Percentiles rank a stretch among this genome's conserved stretches.
Conservation (phyloP, 2,888 invertebrate species). For the Clepsis dumicolana region DNA sequence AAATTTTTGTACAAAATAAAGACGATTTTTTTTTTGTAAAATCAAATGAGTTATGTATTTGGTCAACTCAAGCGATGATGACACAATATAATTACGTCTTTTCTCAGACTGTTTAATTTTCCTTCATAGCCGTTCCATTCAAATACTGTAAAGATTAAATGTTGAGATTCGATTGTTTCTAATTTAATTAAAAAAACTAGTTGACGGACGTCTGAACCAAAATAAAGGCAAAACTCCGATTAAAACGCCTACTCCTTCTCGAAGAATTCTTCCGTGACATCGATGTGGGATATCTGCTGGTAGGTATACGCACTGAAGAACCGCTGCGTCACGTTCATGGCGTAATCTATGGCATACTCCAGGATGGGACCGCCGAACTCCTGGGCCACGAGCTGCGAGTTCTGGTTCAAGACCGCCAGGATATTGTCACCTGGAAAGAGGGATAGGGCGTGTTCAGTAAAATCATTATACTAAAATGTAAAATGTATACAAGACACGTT, state of each 20-base stretch:
- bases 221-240: not conserved
- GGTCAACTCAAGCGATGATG: not conserved
- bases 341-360: constrained; percentile 80
- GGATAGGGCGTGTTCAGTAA: constrained; percentile 2
- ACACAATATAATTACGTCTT: not conserved
- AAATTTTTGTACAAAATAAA: constrained; percentile 3
- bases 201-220: no score
- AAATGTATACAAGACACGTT: no score
- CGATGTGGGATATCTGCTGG: constrained; percentile 74
- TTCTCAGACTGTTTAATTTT: no score
- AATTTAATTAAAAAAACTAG: no score
- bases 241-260: constrained; percentile 61
- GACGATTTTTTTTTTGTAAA: no score
- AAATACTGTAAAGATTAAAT: no score
- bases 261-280: constrained; percentile 77
- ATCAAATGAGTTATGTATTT: not conserved
- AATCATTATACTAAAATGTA: no score
- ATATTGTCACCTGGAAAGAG: constrained; percentile 71
- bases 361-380: constrained; percentile 81
- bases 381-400: constrained; percentile 76
- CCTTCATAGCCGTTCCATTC: no score
- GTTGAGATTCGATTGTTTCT: no score
- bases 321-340: constrained; percentile 80
- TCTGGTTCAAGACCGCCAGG: constrained; percentile 73
- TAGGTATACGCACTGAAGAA: constrained; percentile 80